Percentiles rank a stretch among this genome's conserved stretches.
These are phyloP conservation scores for Fragum sueziense DNA, from an alignment of 2,888 invertebrate species.

Conservation along the genomic window DNA sequence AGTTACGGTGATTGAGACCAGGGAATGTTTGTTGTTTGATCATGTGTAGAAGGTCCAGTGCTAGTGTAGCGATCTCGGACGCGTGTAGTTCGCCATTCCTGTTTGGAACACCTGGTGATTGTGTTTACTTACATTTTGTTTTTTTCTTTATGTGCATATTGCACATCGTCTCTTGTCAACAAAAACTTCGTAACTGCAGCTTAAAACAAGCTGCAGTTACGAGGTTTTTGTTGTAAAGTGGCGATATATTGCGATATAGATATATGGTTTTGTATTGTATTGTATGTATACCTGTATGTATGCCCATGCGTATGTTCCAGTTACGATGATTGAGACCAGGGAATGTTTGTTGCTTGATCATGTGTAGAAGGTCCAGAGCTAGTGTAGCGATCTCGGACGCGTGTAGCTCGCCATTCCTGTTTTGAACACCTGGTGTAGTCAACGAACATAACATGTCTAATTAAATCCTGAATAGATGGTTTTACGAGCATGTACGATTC, in stretches of 20 bases:
- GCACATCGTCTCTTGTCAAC: no score
- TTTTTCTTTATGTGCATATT: no score
- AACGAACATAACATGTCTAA: neutral
- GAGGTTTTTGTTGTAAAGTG: no score
- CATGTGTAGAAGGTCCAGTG: constrained; percentile 53
- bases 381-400: constrained; percentile 56
- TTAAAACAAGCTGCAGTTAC: no score
- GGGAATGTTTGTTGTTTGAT: constrained; percentile 39
- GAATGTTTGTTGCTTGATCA: constrained; percentile 41
- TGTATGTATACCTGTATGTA: constrained; percentile 66
- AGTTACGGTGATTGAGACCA: constrained; percentile 7
- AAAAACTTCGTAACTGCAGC: no score
- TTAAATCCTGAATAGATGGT: no score
- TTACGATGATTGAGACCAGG: constrained; percentile 12
- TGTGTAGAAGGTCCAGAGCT: constrained; percentile 54
- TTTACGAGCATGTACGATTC: no score
- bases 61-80: constrained; percentile 56
- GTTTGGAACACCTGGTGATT: constrained; percentile 59
- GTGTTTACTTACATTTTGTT: no score
- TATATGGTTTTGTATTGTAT: no score
- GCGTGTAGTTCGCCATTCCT: constrained; percentile 54
- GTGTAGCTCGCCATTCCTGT: constrained; percentile 52
- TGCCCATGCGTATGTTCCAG: constrained; percentile 58
- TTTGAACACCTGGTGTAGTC: constrained; percentile 52
- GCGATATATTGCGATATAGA: no score